Conservation (phyloP, 1,140 invertebrate genomes). For the Lerema accius region DNA sequence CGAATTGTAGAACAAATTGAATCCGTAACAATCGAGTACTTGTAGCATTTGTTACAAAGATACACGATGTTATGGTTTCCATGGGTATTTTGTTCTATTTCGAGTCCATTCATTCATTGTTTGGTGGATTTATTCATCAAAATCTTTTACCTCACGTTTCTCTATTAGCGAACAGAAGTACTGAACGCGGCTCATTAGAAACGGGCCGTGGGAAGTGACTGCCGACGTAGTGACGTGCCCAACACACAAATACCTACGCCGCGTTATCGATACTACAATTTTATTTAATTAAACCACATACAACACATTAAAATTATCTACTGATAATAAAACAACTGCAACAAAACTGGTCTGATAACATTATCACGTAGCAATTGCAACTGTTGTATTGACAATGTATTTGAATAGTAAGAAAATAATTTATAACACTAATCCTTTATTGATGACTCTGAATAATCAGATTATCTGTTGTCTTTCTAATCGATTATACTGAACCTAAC, state of each 20-base stretch:
- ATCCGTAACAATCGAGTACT: slow-evolving; percentile 14
- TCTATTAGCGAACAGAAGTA: slow-evolving; percentile 65
- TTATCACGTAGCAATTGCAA: too few relatives aligned
- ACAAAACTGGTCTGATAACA: neutral
- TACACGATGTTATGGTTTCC: neutral
- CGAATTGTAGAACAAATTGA: slow-evolving; percentile 12
- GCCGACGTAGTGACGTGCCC: slow-evolving; percentile 49
- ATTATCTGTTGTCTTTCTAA: too few relatives aligned
- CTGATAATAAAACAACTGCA: neutral
- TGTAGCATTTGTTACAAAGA: slow-evolving; percentile 1
- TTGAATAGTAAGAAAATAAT: too few relatives aligned
- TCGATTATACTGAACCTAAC: too few relatives aligned
- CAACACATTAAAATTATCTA: neutral
- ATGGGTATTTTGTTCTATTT: neutral
- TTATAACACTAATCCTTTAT: too few relatives aligned
- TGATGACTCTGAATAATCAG: too few relatives aligned
- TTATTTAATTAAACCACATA: neutral
- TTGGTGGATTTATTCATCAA: slow-evolving; percentile 45
- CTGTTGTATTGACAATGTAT: too few relatives aligned
- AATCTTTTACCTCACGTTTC: slow-evolving; percentile 43
- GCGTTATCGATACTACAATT: slow-evolving; percentile 7
- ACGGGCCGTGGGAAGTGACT: slow-evolving; percentile 67
- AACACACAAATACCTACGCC: neutral
- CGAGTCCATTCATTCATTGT: neutral
- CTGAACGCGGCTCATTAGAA: slow-evolving; percentile 75